Base-by-base conservation (phyloP, 2,888 invertebrate species). In the Thelaira solivaga region DNA sequence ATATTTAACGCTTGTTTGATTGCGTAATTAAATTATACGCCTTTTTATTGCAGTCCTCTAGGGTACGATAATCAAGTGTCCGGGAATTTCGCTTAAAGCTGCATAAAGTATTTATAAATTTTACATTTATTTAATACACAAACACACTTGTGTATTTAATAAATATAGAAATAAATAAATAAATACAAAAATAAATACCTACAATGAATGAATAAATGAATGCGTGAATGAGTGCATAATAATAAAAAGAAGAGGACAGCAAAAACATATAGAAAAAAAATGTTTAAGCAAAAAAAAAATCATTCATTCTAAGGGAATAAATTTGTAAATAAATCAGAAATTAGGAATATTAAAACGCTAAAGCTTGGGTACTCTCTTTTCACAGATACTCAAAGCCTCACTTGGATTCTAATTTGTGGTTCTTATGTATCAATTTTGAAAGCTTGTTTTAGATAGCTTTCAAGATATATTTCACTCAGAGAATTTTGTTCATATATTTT, bases 1-100 rank as follows among this genome's bases (percentile, higher is more conserved):
- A 81, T 80, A 81, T 82, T 82, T 81, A 82, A 82, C 81, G 82
- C 82, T 82, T 82, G 81, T 81, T 82, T 82, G 82, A 82, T 82
- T 82, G 81, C 74, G 77, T 82, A 81, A 82, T 82, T 81, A 81
- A 82, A 80, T 82, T 82, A 82, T 80, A 78, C 76, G 82, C 81
- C 77, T 82, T 81, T 80, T 76, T 75, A 72, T 72, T 81, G 74
- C 57, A 64, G 72, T 68, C 68, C 80, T 80, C 82, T 51, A 67
- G 65, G 81, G 82, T 80, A 82, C 67, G 77, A 80, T 78, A 82
- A 82, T 82, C 82, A 82, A 80, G 80, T 80, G 80, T 76, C 68
- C 79, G 80, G 80, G 81, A 75, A 78, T 80, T 76, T 59, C 47
- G 73, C 69, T 65, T 74, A 51, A 71, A 71, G 78, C 69, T 65